Percentiles rank a stretch among this genome's conserved stretches.
Evolutionary conservation across 2,797 vertebrate genomes (phyloP).

Genomic region (Lycodopsis pacificus): DNA sequence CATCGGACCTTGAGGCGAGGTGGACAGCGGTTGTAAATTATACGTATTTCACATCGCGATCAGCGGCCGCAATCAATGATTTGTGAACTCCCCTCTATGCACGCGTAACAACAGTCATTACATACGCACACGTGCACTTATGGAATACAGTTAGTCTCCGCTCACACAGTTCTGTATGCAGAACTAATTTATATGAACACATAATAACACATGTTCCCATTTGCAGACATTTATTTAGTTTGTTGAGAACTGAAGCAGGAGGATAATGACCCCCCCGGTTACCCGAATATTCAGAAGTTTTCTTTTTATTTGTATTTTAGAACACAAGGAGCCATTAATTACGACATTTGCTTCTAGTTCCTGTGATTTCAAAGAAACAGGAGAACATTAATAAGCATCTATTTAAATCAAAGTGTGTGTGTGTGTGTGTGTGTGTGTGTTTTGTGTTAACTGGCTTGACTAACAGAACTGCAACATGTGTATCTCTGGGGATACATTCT

Average conservation of each 20-base stretch:
- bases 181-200: not conserved
- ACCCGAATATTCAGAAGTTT: not conserved
- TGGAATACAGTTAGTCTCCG: too few relatives aligned
- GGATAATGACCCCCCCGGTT: not conserved
- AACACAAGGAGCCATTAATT: not conserved
- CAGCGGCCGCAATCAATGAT: too few relatives aligned
- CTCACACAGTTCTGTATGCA: not conserved
- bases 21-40: too few relatives aligned
- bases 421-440: too few relatives aligned
- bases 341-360: not conserved
- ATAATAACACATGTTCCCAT: not conserved
- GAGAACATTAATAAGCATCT: not conserved
- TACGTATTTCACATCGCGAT: too few relatives aligned
- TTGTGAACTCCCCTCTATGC: too few relatives aligned
- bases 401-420: not conserved
- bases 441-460: not conserved
- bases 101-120: too few relatives aligned
- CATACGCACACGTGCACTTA: too few relatives aligned
- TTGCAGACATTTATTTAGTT: constrained; percentile 7
- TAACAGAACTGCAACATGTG: not conserved
- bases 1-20: too few relatives aligned
- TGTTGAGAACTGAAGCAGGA: not conserved
- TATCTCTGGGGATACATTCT: not conserved
- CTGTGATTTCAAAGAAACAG: constrained; percentile 2
- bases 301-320: not conserved